Evolutionary conservation across 2,113 vertebrate species (phyloP).

Genomic region (Semicossyphus pulcher): DNA sequence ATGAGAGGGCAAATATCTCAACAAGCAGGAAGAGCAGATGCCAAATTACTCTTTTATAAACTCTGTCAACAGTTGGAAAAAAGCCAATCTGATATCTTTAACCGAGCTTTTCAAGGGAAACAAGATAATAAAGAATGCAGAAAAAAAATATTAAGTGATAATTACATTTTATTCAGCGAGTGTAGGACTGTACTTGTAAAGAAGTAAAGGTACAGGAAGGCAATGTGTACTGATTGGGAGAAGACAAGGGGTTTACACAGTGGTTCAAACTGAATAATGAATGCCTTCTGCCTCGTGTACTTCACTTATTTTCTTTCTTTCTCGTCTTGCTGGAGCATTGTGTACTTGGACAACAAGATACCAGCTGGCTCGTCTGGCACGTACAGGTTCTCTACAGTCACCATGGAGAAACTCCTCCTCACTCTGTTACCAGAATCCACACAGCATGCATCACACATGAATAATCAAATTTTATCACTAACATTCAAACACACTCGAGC

Average conservation of each 20-base stretch:
- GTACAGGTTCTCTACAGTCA: constrained; percentile 65
- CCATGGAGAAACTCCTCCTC: constrained; percentile 63
- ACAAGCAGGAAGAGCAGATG: constrained; percentile 19
- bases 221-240: background rate
- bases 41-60: constrained; percentile 27
- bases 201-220: background rate
- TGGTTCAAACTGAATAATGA: constrained; percentile 30
- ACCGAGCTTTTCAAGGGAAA: constrained; percentile 28
- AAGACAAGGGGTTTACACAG: constrained; percentile 13
- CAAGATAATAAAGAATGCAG: background rate
- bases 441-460: constrained; percentile 69
- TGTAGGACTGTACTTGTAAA: background rate
- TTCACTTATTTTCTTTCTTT: constrained; percentile 16
- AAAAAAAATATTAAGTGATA: background rate
- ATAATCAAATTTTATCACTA: constrained; percentile 68
- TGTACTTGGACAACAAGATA: constrained; percentile 60
- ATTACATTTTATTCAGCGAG: constrained; percentile 1
- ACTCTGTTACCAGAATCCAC: constrained; percentile 56
- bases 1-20: constrained; percentile 5
- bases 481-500: constrained; percentile 59
- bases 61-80: constrained; percentile 5
- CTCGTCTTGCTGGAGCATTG: constrained; percentile 52
- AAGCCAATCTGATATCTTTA: constrained; percentile 34
- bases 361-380: constrained; percentile 73
- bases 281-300: constrained; percentile 30